Conservation (phyloP, 1,140 invertebrate genomes). For the Sesamia nonagrioides region DNA sequence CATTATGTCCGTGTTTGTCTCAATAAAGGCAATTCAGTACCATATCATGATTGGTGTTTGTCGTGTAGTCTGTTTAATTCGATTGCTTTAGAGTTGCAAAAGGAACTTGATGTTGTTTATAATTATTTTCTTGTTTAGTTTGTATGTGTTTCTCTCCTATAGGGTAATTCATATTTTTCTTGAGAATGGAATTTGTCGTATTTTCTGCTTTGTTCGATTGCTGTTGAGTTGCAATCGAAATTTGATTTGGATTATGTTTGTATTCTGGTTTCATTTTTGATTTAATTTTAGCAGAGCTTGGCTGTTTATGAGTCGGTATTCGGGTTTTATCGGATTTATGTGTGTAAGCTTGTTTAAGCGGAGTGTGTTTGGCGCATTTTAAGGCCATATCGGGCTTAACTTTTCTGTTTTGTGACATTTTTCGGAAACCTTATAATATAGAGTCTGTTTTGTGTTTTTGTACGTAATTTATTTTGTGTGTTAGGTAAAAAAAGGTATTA, state of each 20-base stretch:
- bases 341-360: not conserved
- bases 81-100: not conserved
- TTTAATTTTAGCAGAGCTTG: not conserved
- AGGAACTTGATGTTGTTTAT: not conserved
- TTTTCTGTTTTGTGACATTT: not conserved
- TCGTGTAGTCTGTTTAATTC: not conserved
- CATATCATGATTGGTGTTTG: not conserved
- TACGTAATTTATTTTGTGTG: not conserved
- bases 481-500: not conserved
- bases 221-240: not conserved
- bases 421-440: not conserved
- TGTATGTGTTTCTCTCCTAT: not conserved
- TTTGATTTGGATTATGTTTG: not conserved
- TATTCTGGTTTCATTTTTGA: not conserved
- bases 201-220: no score
- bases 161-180: not conserved
- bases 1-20: not conserved
- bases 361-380: not conserved
- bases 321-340: not conserved
- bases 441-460: constrained; percentile 3
- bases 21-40: not conserved
- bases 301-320: not conserved
- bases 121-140: not conserved
- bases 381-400: not conserved
- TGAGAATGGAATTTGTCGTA: no score